Percentiles rank a stretch among this genome's conserved stretches.
phyloP scores from a whole-genome alignment of 2,113 vertebrate genomes.

The Serilophus lunatus region DNA sequence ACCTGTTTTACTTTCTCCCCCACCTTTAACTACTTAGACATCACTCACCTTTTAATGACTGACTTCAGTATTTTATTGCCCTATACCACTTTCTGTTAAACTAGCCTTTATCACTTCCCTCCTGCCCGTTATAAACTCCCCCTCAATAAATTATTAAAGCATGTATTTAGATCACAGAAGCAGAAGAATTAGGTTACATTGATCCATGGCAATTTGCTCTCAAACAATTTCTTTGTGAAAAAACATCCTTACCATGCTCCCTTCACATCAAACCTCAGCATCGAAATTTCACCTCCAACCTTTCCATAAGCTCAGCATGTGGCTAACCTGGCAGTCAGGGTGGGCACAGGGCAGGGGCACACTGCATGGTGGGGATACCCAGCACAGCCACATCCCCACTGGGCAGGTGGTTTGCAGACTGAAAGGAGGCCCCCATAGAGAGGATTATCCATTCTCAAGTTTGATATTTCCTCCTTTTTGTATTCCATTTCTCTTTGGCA shows the following conservation, averaged over 20 bases:
- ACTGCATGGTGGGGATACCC: neutral
- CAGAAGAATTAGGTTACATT: slow-evolving; percentile 74
- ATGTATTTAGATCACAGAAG: slow-evolving; percentile 70
- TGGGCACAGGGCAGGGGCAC: neutral
- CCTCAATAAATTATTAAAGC: slow-evolving; percentile 67
- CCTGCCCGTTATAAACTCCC: neutral
- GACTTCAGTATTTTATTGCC: slow-evolving; percentile 6
- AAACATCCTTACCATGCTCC: slow-evolving; percentile 41
- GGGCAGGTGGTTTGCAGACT: neutral
- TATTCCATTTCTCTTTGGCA: neutral
- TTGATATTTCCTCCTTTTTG: neutral
- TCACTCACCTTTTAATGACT: neutral
- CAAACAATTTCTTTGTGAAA: slow-evolving; percentile 54
- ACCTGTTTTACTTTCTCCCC: neutral
- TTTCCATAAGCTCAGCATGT: slow-evolving; percentile 53
- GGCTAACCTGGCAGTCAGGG: slow-evolving; percentile 35
- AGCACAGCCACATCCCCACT: fast-evolving
- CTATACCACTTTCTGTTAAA: neutral
- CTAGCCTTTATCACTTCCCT: neutral
- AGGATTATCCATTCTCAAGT: neutral
- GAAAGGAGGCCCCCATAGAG: neutral
- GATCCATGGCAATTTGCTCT: slow-evolving; percentile 66
- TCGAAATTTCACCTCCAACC: slow-evolving; percentile 16
- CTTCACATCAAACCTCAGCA: slow-evolving; percentile 13
- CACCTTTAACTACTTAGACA: neutral